Percentiles rank a stretch among this genome's conserved stretches.
phyloP scores from a whole-genome alignment of 2,113 vertebrate genomes.

The Passer montanus region DNA sequence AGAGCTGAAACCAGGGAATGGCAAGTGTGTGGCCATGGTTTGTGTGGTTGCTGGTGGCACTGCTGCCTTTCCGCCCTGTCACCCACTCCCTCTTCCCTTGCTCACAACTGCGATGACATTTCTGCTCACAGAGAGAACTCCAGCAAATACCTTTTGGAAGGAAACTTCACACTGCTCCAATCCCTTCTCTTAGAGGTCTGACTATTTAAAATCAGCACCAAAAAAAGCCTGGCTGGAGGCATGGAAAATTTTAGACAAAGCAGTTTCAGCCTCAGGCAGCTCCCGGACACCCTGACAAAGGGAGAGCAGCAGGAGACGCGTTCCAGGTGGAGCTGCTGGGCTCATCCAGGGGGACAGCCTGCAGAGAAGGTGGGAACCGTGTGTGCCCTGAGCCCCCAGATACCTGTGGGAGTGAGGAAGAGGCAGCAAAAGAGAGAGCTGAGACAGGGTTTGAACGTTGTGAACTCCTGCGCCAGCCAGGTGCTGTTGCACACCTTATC shows the following conservation, averaged over 20 bases:
- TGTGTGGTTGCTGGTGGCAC: not conserved
- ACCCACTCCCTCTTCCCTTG: not conserved
- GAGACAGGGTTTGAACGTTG: not conserved
- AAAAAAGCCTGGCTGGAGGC: not conserved
- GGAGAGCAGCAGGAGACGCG: accelerated
- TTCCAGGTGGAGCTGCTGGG: not conserved
- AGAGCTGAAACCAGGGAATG: not conserved
- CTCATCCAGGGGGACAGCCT: not conserved
- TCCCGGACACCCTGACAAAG: not conserved
- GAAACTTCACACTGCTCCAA: not conserved
- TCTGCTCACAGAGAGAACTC: not conserved
- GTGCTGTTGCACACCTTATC: not conserved
- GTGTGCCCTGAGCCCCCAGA: not conserved
- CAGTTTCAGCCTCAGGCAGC: not conserved
- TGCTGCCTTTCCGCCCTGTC: not conserved
- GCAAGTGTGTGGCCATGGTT: accelerated
- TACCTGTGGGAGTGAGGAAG: accelerated
- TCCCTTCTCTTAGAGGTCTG: not conserved
- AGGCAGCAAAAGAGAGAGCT: not conserved
- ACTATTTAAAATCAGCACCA: not conserved
- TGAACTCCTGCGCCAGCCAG: not conserved
- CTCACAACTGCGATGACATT: accelerated
- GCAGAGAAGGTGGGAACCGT: accelerated
- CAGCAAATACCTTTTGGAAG: not conserved
- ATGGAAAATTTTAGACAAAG: not conserved